Base-by-base conservation (phyloP, 2,888 invertebrate species). In the Gandaritis pyraliata region DNA sequence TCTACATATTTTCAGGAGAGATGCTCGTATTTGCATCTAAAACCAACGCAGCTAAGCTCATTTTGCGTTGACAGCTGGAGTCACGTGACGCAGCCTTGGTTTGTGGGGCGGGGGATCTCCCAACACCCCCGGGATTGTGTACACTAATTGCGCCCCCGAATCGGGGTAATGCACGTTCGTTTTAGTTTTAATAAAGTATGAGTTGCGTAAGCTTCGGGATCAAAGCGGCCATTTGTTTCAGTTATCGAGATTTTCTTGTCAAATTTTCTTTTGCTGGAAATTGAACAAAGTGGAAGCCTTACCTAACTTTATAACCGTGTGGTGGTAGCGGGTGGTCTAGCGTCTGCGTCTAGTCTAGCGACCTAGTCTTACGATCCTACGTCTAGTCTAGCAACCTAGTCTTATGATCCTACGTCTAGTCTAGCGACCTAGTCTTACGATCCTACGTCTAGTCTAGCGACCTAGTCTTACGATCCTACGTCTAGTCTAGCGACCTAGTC, bases 101-200 rank as follows among this genome's bases (percentile, higher is more conserved):
- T 33, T 61, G 59, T 33, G 43, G 65, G 61, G 53, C 57, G 73
- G 74, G 75, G 71, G 66, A 67, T 75, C 72, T 71, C 77, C 76
- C 72, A 71, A 73, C 77, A 62, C 75, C 83, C 81, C 79, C 75
- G 72, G 76, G 74, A 76, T 73, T 75, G 73, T 71, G 60, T 76
- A 78, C 85, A 85, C 91, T 91, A 91, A 92, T 91, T 91, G 90
- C 88, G 74, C 80, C 80, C 79, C 85, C 81, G 86, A 90, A 90
- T 89, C 88, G 88, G 91, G 88, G 89, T 90, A 91, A 90, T 88
- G 88, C 87, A 84, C 85, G 82, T 76, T 74, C 77, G 82, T 80
- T 81, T 77, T 78, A 77, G 83, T 86, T 90, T 90, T 89, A 89
- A 90, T 90, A 90, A 87, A 88, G 85, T 77, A 89, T 87, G 87